phyloP scores from a whole-genome alignment of 2,797 vertebrate genomes.

The Salarias fasciatus region DNA sequence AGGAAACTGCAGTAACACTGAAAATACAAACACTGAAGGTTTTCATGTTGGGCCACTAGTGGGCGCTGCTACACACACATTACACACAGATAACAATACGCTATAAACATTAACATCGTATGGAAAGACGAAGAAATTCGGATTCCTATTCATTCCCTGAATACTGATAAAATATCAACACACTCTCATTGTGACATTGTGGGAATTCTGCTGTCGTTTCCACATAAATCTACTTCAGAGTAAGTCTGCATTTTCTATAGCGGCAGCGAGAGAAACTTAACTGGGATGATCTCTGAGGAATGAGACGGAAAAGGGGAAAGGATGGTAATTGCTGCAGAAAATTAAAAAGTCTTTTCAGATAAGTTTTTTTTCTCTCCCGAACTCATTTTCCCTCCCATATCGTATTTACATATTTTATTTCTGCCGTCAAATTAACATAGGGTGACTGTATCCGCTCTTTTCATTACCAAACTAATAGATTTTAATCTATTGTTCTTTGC shows the following conservation, averaged over 20 bases:
- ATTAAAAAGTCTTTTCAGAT: constrained; percentile 59
- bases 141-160: no score
- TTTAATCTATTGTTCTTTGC: constrained; percentile 78
- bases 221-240: constrained; percentile 35
- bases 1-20: no score
- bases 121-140: no score
- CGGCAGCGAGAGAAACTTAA: constrained; percentile 26
- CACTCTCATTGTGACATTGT: no score
- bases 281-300: constrained; percentile 40
- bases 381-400: constrained; percentile 28
- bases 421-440: constrained; percentile 67
- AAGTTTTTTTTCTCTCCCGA: constrained; percentile 39
- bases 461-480: constrained; percentile 74
- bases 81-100: no score
- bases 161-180: no score
- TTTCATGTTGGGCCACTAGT: no score
- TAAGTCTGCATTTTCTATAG: constrained; percentile 29
- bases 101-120: no score
- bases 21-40: no score
- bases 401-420: constrained; percentile 74
- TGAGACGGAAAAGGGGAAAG: constrained; percentile 30
- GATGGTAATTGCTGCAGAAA: constrained; percentile 56
- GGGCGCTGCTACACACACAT: no score
- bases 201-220: constrained; percentile 2
- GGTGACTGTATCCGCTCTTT: constrained; percentile 57